Evolutionary conservation across 2,888 invertebrate genomes (phyloP), one percentile per base, ranked within the genome.

Genomic region (Apamea sordens): DNA sequence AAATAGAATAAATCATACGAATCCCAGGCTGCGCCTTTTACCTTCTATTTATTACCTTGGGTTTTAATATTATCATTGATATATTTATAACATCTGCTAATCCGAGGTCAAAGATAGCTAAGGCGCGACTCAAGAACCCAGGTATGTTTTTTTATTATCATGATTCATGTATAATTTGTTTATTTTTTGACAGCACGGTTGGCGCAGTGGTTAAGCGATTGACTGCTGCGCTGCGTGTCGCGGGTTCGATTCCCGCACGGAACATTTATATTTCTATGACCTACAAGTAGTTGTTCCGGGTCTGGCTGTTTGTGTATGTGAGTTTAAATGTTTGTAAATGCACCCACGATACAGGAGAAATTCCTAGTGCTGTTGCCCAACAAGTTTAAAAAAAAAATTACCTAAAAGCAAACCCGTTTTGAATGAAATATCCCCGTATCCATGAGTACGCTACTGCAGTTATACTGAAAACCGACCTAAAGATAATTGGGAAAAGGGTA

Each of bases 41-140:
- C n/a, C 76, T 68, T 82, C 53, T 47, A 24, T 69, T 61, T 68
- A 36, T 70, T 71, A 84, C 68, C 79, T 82, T 82, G 82, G n/a
- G 73, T 24, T 79, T 79, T 32, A 59, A 75, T 50, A 47, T 79
- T 84, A 56, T 59, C 15, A 68, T 56, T 70, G 83, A 68, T 72
- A 78, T 36, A 41, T 44, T 15, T 63, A 64, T 64, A 64, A 47
- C 56, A 50, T 69, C 56, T 50, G 56, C 28, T 80, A 28, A 82
- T 80, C 76, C 82, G 72, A 82, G 82, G 82, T 79, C 73, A 79
- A 36, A 73, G 79, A 79, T 84, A 82, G 68, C 75, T 21, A 15
- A 36, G 47, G 69, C 28, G 56, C 67, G 32, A n/a, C 10, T 53
- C 36, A n/a, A n/a, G 41, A 21, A 71, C n/a, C 36, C 13, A 73